These are phyloP conservation scores for Scotopteryx bipunctaria DNA, from an alignment of 2,888 invertebrate species.

Conservation along the genomic window DNA sequence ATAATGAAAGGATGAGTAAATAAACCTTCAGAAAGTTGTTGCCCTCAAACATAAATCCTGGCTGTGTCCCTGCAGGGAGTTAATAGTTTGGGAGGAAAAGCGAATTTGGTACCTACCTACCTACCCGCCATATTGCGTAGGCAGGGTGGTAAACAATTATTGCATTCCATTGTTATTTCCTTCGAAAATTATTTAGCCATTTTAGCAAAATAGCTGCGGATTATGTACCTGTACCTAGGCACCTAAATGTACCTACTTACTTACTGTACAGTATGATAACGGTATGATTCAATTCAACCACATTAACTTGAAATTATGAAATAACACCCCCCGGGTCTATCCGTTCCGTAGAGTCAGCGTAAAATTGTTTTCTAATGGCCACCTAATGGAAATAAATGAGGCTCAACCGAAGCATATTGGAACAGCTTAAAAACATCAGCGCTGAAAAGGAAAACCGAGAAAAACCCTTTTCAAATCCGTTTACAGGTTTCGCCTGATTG, in stretches of 20 bases:
- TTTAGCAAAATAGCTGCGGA: too few relatives aligned
- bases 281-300: too few relatives aligned
- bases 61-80: neutral
- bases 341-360: too few relatives aligned
- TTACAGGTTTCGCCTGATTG: slow-evolving; percentile 15
- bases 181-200: slow-evolving; percentile 3
- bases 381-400: neutral
- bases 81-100: slow-evolving; percentile 4
- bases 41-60: neutral
- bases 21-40: neutral
- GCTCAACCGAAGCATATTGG: neutral
- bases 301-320: too few relatives aligned
- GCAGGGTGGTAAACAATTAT: slow-evolving; percentile 8
- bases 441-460: slow-evolving; percentile 11
- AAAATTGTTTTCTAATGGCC: neutral
- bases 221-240: too few relatives aligned
- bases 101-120: slow-evolving; percentile 1
- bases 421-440: slow-evolving; percentile 5
- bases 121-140: slow-evolving; percentile 12
- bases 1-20: neutral
- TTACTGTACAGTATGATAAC: too few relatives aligned
- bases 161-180: slow-evolving; percentile 14
- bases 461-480: slow-evolving; percentile 16
- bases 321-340: too few relatives aligned
- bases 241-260: too few relatives aligned